Percentiles rank a stretch among this genome's conserved stretches.
These are phyloP conservation scores for Drosophila sp. DNA, from an alignment of 1,140 invertebrate genomes.

Conservation along the genomic window DNA sequence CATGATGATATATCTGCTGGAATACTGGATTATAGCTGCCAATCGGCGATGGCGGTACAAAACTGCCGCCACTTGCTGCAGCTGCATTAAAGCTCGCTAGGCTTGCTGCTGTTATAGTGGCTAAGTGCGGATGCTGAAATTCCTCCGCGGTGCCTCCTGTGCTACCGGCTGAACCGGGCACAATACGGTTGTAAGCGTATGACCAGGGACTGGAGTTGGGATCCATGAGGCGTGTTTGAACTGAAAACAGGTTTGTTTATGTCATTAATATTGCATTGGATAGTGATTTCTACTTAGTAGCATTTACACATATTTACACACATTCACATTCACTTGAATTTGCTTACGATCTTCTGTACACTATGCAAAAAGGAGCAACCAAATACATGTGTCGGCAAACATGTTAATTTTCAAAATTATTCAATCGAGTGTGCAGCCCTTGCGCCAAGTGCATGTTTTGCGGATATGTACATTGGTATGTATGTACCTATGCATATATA, in stretches of 20 bases:
- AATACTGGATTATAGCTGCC: slow-evolving; percentile 84
- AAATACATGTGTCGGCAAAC: slow-evolving; percentile 2
- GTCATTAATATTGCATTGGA: slow-evolving; percentile 5
- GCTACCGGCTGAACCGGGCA: slow-evolving; percentile 72
- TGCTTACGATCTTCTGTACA: background rate
- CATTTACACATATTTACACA: background rate
- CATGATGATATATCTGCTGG: slow-evolving; percentile 84
- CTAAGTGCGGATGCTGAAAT: slow-evolving; percentile 81
- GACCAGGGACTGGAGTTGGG: slow-evolving; percentile 83
- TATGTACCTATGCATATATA: slow-evolving; percentile 43
- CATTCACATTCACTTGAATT: background rate
- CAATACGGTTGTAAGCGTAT: slow-evolving; percentile 83
- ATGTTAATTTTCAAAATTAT: slow-evolving; percentile 12
- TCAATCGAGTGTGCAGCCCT: slow-evolving; percentile 24
- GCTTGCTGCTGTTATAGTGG: slow-evolving; percentile 74
- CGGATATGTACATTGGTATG: slow-evolving; percentile 21
- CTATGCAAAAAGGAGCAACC: slow-evolving; percentile 6
- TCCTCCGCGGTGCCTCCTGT: slow-evolving; percentile 74
- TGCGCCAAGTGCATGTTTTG: slow-evolving; percentile 32
- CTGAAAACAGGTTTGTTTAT: slow-evolving; percentile 37
- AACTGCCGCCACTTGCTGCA: slow-evolving; percentile 78
- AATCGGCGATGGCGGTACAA: slow-evolving; percentile 80
- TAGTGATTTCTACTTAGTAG: background rate
- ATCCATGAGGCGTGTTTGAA: slow-evolving; percentile 68
- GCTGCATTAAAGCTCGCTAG: slow-evolving; percentile 81